Evolutionary conservation across 1,140 invertebrate species (phyloP).

Genomic region (Anoplophora glabripennis): DNA sequence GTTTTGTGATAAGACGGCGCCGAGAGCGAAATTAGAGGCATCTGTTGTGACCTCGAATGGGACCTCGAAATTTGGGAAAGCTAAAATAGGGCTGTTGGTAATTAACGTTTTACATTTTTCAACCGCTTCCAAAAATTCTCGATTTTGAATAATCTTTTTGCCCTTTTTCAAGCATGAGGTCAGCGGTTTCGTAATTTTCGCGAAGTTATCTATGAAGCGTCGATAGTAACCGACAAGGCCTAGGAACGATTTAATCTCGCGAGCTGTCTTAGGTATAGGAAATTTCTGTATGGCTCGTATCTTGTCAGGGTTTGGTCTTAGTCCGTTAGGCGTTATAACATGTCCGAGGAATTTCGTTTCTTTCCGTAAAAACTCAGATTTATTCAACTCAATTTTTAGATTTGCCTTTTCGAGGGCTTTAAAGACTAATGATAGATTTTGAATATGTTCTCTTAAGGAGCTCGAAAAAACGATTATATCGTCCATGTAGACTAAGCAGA

Average conservation of each 20-base stretch:
- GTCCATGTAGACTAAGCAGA: constrained; percentile 46
- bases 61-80: too few species aligned
- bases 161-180: too few species aligned
- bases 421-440: constrained; percentile 1
- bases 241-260: too few species aligned
- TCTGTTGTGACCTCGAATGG: too few species aligned
- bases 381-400: constrained; percentile 39
- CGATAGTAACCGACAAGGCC: too few species aligned
- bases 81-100: too few species aligned
- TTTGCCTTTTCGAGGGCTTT: constrained; percentile 2
- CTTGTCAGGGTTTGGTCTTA: constrained; percentile 24
- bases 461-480: constrained; percentile 38
- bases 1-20: background rate
- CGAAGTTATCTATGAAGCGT: background rate
- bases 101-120: too few species aligned
- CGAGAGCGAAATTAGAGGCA: background rate
- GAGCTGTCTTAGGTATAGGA: constrained; percentile 13
- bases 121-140: too few species aligned
- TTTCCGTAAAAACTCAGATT: constrained; percentile 38
- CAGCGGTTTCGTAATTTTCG: too few species aligned
- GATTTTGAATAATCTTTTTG: too few species aligned
- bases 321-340: constrained; percentile 18
- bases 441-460: constrained; percentile 35
- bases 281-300: constrained; percentile 12
- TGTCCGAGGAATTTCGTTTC: constrained; percentile 25